Conservation (phyloP, 37 sponge, comb jelly and placozoan genomes). For the Halisarca cf. caerulea region DNA sequence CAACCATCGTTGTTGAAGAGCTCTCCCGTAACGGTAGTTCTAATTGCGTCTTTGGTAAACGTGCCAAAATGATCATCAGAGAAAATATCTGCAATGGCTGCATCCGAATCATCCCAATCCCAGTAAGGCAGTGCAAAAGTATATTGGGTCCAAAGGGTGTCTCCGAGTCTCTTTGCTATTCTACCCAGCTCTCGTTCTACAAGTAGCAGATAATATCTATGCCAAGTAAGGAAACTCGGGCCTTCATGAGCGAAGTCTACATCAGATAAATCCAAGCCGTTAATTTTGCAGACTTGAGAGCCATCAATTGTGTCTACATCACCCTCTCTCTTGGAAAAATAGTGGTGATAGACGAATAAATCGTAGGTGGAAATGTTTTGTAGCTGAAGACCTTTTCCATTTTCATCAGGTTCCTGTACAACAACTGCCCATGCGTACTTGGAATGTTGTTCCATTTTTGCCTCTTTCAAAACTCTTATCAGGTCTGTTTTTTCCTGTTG, state of each 20-base stretch:
- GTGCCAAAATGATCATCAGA: background rate
- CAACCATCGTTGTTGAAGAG: background rate
- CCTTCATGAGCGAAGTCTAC: slow-evolving; percentile 34
- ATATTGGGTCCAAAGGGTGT: background rate
- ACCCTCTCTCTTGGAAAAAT: background rate
- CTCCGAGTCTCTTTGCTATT: background rate
- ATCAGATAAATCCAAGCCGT: background rate
- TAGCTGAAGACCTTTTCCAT: background rate
- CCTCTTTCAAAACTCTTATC: background rate
- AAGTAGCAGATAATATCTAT: slow-evolving; percentile 17
- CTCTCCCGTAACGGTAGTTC: background rate
- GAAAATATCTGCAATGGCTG: background rate
- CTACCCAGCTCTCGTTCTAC: slow-evolving; percentile 14
- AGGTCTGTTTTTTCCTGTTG: background rate
- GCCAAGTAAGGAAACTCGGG: slow-evolving; percentile 19
- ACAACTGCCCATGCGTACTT: slow-evolving; percentile 7
- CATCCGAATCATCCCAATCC: background rate
- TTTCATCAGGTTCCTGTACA: background rate
- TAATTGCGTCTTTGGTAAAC: background rate
- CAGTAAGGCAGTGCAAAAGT: background rate
- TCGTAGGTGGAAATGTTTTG: slow-evolving; percentile 31
- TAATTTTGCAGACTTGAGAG: too few relatives aligned
- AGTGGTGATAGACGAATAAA: slow-evolving; percentile 11
- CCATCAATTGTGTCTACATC: background rate
- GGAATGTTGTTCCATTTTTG: background rate